Conservation (phyloP, 2,113 vertebrate species). For the Chaetorhynchus papuensis region DNA sequence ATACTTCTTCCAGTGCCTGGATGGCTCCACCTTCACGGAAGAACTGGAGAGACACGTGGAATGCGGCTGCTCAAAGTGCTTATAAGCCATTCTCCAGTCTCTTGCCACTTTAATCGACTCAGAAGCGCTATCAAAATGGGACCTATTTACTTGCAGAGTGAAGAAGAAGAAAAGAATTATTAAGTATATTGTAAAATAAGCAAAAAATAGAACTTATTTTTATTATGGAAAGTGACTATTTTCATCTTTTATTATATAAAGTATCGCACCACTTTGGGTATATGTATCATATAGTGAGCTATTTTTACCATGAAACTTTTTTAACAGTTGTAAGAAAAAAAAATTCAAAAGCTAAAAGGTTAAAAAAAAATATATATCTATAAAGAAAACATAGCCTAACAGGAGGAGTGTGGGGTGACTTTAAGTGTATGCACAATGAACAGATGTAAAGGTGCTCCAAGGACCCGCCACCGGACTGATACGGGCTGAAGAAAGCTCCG, state of each 20-base stretch:
- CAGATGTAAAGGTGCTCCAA: conserved; percentile 10
- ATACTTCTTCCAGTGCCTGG: conserved; percentile 88
- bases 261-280: conserved; percentile 82
- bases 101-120: conserved; percentile 57
- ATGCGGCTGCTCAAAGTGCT: conserved; percentile 89
- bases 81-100: conserved; percentile 43
- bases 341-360: conserved; percentile 58
- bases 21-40: conserved; percentile 89
- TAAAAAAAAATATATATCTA: conserved; percentile 58
- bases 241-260: conserved; percentile 88
- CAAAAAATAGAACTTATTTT: conserved; percentile 99
- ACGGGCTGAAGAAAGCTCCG: neutral
- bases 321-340: conserved; percentile 75
- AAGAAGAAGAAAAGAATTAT: conserved; percentile 78
- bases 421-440: conserved; percentile 5
- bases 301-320: conserved; percentile 89
- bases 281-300: conserved; percentile 91
- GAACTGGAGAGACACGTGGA: conserved; percentile 91
- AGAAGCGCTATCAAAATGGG: conserved; percentile 57
- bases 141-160: conserved; percentile 75
- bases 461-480: neutral
- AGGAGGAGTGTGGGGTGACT: conserved; percentile 33
- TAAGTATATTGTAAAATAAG: conserved; percentile 99
- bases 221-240: conserved; percentile 98
- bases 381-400: conserved; percentile 63